phyloP scores from a whole-genome alignment of 2,113 vertebrate genomes.

The Clupea harengus region DNA sequence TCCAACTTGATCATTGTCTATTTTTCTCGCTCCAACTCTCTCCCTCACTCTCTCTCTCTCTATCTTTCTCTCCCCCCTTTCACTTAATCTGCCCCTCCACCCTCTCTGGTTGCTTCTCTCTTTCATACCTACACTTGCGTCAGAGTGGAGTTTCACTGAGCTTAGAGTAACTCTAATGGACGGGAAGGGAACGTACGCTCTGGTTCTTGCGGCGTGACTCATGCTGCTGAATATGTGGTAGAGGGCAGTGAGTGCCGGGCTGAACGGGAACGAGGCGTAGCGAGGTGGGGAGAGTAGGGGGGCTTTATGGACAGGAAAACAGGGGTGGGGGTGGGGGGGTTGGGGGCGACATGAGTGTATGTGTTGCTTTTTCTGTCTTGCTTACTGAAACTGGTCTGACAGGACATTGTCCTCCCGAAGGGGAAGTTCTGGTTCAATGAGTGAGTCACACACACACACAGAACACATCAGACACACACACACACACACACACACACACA shows the following conservation, averaged over 20 bases:
- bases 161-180: not conserved
- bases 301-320: not conserved
- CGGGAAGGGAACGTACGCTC: not conserved
- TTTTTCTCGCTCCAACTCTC: not conserved
- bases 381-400: conserved; percentile 46
- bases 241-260: not conserved
- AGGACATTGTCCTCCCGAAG: conserved; percentile 45
- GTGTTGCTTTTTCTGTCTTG: conserved; percentile 24
- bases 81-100: not conserved
- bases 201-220: not conserved
- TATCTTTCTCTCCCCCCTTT: not conserved
- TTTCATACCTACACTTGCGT: not conserved
- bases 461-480: not conserved
- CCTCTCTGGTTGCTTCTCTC: not conserved
- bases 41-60: not conserved
- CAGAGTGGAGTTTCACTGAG: not conserved
- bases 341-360: conserved; percentile 2
- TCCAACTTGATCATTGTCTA: not conserved
- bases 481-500: conserved; percentile 23
- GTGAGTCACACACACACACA: conserved; percentile 9
- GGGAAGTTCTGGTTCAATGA: conserved; percentile 30
- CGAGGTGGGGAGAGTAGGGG: not conserved
- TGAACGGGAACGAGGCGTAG: not conserved
- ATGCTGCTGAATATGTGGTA: not conserved
- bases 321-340: conserved; percentile 2